A percentile compares a stretch with the other conserved stretches of the same genome.
Conservation (phyloP, 2,797 vertebrate genomes). For the Orientallactaga sibirica region DNA sequence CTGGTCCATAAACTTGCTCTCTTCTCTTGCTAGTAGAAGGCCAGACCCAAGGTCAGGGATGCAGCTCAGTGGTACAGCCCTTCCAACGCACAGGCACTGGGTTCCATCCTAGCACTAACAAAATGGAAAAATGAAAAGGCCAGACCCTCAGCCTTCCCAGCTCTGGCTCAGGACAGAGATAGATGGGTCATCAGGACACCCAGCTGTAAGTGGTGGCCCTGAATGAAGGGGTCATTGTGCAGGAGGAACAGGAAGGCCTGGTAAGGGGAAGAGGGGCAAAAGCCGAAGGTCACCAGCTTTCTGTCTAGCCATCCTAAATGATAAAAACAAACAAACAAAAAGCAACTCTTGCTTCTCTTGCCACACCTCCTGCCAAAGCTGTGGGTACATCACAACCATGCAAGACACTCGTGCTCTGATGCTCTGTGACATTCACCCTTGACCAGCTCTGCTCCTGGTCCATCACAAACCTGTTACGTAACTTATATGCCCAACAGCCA, state of each 20-base stretch:
- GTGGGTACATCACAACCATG: neutral
- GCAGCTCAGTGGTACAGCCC: neutral
- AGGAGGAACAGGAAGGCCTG: neutral
- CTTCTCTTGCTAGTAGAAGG: neutral
- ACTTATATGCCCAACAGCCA: neutral
- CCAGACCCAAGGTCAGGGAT: neutral
- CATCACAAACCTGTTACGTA: neutral
- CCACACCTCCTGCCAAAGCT: neutral
- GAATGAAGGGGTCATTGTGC: neutral
- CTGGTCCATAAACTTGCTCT: neutral
- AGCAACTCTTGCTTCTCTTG: neutral
- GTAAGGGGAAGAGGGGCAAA: accelerated
- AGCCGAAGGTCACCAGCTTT: neutral
- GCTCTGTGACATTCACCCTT: no score
- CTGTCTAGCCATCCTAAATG: no score
- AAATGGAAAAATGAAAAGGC: neutral
- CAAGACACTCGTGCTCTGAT: no score
- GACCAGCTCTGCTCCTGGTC: neutral
- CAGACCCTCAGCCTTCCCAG: neutral
- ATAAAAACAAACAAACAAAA: neutral
- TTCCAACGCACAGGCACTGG: neutral
- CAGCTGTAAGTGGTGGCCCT: neutral
- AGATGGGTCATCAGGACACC: neutral
- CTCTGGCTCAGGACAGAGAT: neutral
- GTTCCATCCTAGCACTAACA: neutral